Conservation (phyloP, 2,888 invertebrate genomes). For the Frankliniella intonsa region DNA sequence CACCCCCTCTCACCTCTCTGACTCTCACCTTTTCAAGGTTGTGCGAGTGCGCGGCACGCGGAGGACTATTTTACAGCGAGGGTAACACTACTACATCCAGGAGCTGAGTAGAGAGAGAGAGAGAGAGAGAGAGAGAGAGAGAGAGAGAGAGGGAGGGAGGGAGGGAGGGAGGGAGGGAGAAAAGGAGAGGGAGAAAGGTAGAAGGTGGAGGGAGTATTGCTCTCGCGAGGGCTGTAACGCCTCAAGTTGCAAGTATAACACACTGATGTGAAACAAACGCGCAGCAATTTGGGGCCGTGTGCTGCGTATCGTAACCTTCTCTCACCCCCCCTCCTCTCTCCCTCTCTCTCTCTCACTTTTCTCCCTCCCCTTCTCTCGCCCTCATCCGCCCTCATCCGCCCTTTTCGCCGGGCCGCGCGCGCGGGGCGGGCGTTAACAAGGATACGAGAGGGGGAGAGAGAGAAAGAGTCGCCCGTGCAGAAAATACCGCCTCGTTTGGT, state of each 20-base stretch:
- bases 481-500: not conserved
- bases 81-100: too few relatives aligned
- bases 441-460: not conserved
- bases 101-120: too few relatives aligned
- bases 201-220: not conserved
- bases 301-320: not conserved
- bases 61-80: too few relatives aligned
- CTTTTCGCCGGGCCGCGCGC: not conserved
- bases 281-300: not conserved
- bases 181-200: not conserved
- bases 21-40: too few relatives aligned
- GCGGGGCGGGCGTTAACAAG: not conserved
- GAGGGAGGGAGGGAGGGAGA: not conserved
- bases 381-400: not conserved
- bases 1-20: too few relatives aligned
- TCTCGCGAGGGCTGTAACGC: constrained; percentile 4
- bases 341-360: not conserved
- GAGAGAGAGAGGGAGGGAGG: not conserved
- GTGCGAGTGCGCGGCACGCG: too few relatives aligned
- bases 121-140: not conserved
- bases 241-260: constrained; percentile 4
- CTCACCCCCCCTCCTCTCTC: not conserved
- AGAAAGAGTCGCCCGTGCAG: not conserved
- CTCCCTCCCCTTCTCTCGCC: not conserved
- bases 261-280: constrained; percentile 11